Percentiles rank a stretch among this genome's conserved stretches.
Evolutionary conservation across 2,113 vertebrate genomes (phyloP).

Genomic region (Carassius carassius): DNA sequence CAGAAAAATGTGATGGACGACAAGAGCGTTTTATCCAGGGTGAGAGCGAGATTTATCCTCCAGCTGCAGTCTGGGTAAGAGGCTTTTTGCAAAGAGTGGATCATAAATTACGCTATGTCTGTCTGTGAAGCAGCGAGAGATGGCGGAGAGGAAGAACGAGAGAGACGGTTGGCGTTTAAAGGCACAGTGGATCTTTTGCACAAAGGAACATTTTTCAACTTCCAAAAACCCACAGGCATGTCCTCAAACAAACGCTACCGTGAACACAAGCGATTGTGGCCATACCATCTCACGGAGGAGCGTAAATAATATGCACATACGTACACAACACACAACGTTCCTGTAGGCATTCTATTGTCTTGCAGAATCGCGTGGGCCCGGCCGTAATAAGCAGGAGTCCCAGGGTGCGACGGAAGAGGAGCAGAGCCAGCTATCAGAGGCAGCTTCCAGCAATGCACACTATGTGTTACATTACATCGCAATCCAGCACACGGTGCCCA

Average conservation of each 20-base stretch:
- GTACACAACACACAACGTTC: slow-evolving; percentile 45
- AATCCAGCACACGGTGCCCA: slow-evolving; percentile 72
- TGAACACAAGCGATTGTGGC: slow-evolving; percentile 1
- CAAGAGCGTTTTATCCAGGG: slow-evolving; percentile 38
- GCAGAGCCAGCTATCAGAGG: slow-evolving; percentile 23
- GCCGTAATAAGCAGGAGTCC: slow-evolving; percentile 54
- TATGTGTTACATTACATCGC: slow-evolving; percentile 73
- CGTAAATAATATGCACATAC: slow-evolving; percentile 32
- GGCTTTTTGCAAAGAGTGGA: slow-evolving; percentile 56
- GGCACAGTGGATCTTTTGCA: slow-evolving; percentile 31
- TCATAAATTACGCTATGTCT: slow-evolving; percentile 53
- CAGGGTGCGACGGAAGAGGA: slow-evolving; percentile 9
- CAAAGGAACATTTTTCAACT: slow-evolving; percentile 37
- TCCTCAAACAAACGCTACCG: slow-evolving; percentile 33
- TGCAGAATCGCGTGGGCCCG: slow-evolving; percentile 18
- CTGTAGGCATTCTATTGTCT: slow-evolving; percentile 30
- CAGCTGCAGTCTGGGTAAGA: slow-evolving; percentile 54
- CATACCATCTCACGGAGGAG: no score
- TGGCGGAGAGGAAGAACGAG: slow-evolving; percentile 2
- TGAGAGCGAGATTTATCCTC: slow-evolving; percentile 57
- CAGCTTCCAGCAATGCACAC: slow-evolving; percentile 55
- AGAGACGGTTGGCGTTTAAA: slow-evolving; percentile 48
- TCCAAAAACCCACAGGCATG: slow-evolving; percentile 10
- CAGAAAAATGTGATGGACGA: slow-evolving; percentile 52
- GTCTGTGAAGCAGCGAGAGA: slow-evolving; percentile 37